Evolutionary conservation across 1,140 invertebrate genomes (phyloP).

Genomic region (Cotesia typhae): DNA sequence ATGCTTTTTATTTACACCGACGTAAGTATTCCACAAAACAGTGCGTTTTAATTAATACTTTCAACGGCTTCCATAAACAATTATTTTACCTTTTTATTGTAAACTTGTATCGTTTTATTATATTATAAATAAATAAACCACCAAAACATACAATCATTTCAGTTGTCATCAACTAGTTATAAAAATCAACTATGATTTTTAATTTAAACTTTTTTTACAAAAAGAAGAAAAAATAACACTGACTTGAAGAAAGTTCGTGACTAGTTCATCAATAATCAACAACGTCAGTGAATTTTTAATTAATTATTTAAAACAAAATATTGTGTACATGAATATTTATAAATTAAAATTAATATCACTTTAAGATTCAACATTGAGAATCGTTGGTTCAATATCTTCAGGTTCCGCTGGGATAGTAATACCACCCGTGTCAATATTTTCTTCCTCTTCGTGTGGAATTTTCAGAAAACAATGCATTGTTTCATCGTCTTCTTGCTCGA

Average conservation of each 20-base stretch:
- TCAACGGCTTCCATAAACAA: constrained; percentile 38
- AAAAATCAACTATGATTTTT: background rate
- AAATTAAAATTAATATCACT: constrained; percentile 13
- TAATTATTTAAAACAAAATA: background rate
- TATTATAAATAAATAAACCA: constrained; percentile 47
- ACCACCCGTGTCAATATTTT: constrained; percentile 70
- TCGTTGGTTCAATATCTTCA: constrained; percentile 43
- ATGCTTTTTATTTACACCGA: constrained; percentile 17
- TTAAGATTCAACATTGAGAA: constrained; percentile 50
- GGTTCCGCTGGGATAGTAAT: constrained; percentile 70
- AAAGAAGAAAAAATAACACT: constrained; percentile 29
- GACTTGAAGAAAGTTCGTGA: constrained; percentile 43
- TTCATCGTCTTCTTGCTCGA: constrained; percentile 62
- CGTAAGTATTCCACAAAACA: background rate
- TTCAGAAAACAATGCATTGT: constrained; percentile 66
- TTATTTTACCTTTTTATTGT: constrained; percentile 53
- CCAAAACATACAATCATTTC: background rate
- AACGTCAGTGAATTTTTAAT: constrained; percentile 5
- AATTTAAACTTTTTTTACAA: constrained; percentile 9
- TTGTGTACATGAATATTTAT: background rate
- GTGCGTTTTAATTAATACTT: constrained; percentile 25
- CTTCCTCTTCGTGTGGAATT: constrained; percentile 64
- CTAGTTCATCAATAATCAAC: constrained; percentile 40
- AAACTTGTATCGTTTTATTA: constrained; percentile 50
- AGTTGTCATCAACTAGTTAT: background rate